Evolutionary conservation across 1,140 invertebrate species (phyloP).

Genomic region (Arion vulgaris): DNA sequence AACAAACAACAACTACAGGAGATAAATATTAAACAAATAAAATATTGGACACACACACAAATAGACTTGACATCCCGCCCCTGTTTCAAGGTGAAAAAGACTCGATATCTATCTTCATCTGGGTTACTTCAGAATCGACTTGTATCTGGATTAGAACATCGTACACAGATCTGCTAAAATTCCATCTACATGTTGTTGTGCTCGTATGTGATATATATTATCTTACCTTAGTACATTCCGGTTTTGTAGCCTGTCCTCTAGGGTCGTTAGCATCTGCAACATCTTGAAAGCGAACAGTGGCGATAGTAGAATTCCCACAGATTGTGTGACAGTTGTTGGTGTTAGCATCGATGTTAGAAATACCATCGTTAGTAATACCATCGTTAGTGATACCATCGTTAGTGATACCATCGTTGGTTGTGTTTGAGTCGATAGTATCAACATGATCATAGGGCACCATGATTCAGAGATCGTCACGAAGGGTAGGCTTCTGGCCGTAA

Average conservation of each 20-base stretch:
- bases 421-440: slow-evolving; percentile 16
- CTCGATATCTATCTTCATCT: no score
- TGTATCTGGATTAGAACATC: no score
- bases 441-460: slow-evolving; percentile 17
- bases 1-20: no score
- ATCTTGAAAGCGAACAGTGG: neutral
- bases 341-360: no score
- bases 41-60: no score
- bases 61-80: no score
- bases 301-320: neutral
- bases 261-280: neutral
- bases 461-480: neutral
- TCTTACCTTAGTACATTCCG: slow-evolving; percentile 22
- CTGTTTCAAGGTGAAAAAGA: no score
- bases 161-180: no score
- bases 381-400: neutral
- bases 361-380: neutral
- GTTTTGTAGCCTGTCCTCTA: slow-evolving; percentile 18
- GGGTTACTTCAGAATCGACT: no score
- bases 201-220: no score
- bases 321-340: neutral
- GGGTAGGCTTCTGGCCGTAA: neutral
- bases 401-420: neutral
- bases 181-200: no score
- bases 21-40: no score